phyloP scores from a whole-genome alignment of 2,797 vertebrate genomes.

The Melanotaenia parkinsoni region DNA sequence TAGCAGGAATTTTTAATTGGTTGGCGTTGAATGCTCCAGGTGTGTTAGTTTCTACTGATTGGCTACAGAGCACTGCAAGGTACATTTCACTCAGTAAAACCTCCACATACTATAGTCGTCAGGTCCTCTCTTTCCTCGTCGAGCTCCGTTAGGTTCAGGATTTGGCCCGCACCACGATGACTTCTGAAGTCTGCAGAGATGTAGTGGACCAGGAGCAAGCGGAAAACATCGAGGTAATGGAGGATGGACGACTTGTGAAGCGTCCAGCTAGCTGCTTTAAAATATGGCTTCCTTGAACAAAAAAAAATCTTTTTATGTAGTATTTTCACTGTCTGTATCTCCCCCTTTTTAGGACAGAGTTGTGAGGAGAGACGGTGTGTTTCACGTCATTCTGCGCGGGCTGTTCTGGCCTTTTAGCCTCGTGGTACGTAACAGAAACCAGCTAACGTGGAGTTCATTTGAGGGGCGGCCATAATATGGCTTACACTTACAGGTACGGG shows the following conservation, averaged over 20 bases:
- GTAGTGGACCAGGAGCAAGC: slow-evolving; percentile 29
- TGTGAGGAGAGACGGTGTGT: slow-evolving; percentile 56
- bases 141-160: background rate
- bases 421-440: slow-evolving; percentile 67
- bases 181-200: slow-evolving; percentile 27
- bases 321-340: background rate
- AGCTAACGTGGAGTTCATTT: rapidly evolving
- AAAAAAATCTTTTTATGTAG: too few relatives aligned
- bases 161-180: slow-evolving; percentile 63
- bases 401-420: slow-evolving; percentile 80
- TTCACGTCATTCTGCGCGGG: slow-evolving; percentile 66
- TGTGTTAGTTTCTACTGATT: slow-evolving; percentile 58
- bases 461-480: rapidly evolving
- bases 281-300: background rate
- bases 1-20: slow-evolving; percentile 52
- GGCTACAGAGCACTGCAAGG: slow-evolving; percentile 20
- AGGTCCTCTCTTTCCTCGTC: too few relatives aligned
- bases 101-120: rapidly evolving
- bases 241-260: background rate
- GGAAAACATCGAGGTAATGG: slow-evolving; percentile 54
- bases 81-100: slow-evolving; percentile 47
- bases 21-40: slow-evolving; percentile 46
- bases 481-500: slow-evolving; percentile 58
- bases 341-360: slow-evolving; percentile 53
- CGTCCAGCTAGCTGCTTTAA: background rate